phyloP scores from a whole-genome alignment of 2,888 invertebrate species.

The Hirtodrosophila duncani region DNA sequence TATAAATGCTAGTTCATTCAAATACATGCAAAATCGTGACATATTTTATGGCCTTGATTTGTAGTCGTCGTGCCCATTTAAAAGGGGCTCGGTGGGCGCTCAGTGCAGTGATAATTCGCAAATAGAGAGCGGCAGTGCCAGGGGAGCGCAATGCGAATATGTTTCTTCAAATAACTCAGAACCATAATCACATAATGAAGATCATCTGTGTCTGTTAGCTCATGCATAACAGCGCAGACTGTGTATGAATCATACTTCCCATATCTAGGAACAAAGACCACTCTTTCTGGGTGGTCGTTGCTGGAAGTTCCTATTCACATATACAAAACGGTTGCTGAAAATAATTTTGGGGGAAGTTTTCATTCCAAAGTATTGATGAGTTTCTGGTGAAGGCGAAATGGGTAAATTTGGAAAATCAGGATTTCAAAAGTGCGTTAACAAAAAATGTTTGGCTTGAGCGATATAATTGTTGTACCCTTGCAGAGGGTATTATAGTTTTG shows the following conservation, averaged over 20 bases:
- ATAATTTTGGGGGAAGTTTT: no score
- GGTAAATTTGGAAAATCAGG: no score
- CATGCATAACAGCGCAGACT: slow-evolving; percentile 8
- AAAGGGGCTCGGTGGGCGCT: slow-evolving; percentile 2
- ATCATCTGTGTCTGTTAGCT: background rate
- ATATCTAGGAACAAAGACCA: slow-evolving; percentile 2
- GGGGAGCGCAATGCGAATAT: background rate
- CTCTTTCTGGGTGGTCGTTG: no score
- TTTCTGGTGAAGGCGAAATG: no score
- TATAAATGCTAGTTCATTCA: slow-evolving; percentile 29
- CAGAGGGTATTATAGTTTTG: no score
- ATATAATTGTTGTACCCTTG: no score
- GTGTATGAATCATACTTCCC: no score
- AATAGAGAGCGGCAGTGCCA: slow-evolving; percentile 7
- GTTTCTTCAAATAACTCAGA: slow-evolving; percentile 14
- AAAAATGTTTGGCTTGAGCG: no score
- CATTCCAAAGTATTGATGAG: no score
- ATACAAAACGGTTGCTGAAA: no score
- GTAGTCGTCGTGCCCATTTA: slow-evolving; percentile 3
- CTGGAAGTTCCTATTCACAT: no score
- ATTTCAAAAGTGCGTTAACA: no score
- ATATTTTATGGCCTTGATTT: slow-evolving; percentile 15
- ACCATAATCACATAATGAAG: slow-evolving; percentile 16
- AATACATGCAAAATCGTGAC: slow-evolving; percentile 53
- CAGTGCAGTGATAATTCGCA: slow-evolving; percentile 6